Percentiles rank a stretch among this genome's conserved stretches.
These are phyloP conservation scores for Micrastur ruficollis DNA, from an alignment of 2,797 vertebrate species.

Conservation along the genomic window DNA sequence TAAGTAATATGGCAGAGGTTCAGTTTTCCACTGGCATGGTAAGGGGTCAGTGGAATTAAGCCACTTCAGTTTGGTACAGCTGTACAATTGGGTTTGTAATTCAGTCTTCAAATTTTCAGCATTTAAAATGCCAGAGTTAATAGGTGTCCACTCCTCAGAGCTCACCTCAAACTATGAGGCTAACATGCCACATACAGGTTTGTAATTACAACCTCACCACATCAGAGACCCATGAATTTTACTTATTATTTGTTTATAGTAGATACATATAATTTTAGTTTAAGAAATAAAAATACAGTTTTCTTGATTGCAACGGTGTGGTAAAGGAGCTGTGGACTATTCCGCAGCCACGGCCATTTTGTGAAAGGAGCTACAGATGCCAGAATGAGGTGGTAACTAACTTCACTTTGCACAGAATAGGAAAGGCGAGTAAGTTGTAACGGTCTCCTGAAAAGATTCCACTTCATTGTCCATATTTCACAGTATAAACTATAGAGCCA, in stretches of 20 bases:
- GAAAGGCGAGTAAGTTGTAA: neutral
- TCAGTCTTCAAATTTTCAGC: too few relatives aligned
- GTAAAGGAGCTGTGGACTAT: neutral
- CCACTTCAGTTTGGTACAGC: neutral
- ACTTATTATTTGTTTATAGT: neutral
- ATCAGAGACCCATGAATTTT: neutral
- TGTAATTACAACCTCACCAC: neutral
- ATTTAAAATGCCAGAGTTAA: neutral
- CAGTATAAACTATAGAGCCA: neutral
- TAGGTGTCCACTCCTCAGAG: too few relatives aligned
- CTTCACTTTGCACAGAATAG: neutral
- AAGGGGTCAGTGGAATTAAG: neutral
- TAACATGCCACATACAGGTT: neutral
- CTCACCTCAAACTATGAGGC: accelerated
- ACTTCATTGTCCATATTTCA: neutral
- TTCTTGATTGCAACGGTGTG: neutral
- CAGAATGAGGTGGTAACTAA: neutral
- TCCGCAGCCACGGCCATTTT: neutral
- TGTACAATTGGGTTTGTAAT: neutral
- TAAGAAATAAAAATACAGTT: neutral
- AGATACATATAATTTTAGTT: neutral
- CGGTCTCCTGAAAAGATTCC: neutral
- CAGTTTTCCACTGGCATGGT: neutral
- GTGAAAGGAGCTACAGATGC: neutral
- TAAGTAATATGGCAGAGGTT: neutral